Conservation (phyloP, 2,888 invertebrate species). For the Rotaria socialis region DNA sequence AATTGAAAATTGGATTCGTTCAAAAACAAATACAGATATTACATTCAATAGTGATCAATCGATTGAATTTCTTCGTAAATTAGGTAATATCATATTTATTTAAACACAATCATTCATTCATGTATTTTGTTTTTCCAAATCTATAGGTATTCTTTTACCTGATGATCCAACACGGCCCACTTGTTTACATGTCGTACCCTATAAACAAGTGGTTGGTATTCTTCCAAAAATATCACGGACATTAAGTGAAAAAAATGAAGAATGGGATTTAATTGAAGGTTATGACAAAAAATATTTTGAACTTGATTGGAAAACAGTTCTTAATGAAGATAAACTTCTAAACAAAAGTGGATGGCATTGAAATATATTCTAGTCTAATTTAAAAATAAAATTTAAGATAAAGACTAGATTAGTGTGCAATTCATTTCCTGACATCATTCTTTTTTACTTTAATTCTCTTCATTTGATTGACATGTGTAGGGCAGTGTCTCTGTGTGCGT, state of each 20-base stretch:
- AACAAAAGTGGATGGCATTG: constrained; percentile 6
- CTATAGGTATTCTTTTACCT: neutral
- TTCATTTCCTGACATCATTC: constrained; percentile 41
- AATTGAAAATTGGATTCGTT: constrained; percentile 27
- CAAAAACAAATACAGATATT: neutral
- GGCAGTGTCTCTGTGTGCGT: neutral
- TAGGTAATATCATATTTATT: neutral
- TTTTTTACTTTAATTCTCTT: neutral
- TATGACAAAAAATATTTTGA: constrained; percentile 34
- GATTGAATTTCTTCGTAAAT: neutral
- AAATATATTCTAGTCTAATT: constrained; percentile 35
- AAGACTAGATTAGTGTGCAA: constrained; percentile 32
- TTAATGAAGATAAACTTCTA: neutral
- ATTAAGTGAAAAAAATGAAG: constrained; percentile 33
- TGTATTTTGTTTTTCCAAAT: too few relatives aligned
- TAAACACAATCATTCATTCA: too few relatives aligned
- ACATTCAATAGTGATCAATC: constrained; percentile 28
- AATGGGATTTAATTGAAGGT: constrained; percentile 34
- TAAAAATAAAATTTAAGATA: constrained; percentile 7
- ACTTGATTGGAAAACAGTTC: constrained; percentile 36
- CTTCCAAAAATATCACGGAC: neutral
- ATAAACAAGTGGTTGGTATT: neutral
- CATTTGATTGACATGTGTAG: neutral
- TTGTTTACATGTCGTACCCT: neutral
- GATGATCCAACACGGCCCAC: neutral